Base-by-base conservation (phyloP, 1,140 invertebrate species). In the Leptestheria dahalacensis region DNA sequence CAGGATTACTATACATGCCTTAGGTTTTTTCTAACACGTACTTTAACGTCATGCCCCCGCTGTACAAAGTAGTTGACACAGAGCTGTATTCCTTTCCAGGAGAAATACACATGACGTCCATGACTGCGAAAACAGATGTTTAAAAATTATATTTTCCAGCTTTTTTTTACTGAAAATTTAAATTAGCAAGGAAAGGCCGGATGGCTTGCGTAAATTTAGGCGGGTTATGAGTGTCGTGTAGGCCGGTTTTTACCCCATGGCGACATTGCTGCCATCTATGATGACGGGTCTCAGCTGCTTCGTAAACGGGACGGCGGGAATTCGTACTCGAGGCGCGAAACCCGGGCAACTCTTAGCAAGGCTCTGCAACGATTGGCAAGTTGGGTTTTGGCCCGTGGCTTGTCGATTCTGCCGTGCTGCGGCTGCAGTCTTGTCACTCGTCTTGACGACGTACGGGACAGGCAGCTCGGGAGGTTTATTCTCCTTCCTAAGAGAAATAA, bases 191-290 rank as follows among this genome's bases (percentile, higher is more conserved):
- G n/a, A n/a, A n/a, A n/a, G n/a, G n/a, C n/a, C n/a, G n/a, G n/a
- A n/a, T n/a, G n/a, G n/a, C n/a, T n/a, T n/a, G n/a, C n/a, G n/a
- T n/a, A n/a, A n/a, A n/a, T n/a, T n/a, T n/a, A 20, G 28, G 2
- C 15, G 0, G 11, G 33, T 53, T 52, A 21, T 12, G n/a, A 47
- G 15, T 23, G 25, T 55, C 41, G 29, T 24, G 15, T 59, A 23
- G 18, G 24, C 21, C 12, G 21, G 15, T 2, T 69, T 70, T 71
- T 67, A 73, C 72, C 60, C 62, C 68, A 71, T 70, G 3, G 72
- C 72, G 21, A 73, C 69, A 66, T 73, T 73, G 62, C 71, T 72
- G 12, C 71, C 72, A 68, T 73, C 72, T 54, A 73, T 70, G 2
- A 73, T 68, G 60, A 73, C 66, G 3, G 63, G 63, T 23, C 67